These are phyloP conservation scores for Eupithecia vulgata DNA, from an alignment of 2,888 invertebrate genomes.

Conservation along the genomic window DNA sequence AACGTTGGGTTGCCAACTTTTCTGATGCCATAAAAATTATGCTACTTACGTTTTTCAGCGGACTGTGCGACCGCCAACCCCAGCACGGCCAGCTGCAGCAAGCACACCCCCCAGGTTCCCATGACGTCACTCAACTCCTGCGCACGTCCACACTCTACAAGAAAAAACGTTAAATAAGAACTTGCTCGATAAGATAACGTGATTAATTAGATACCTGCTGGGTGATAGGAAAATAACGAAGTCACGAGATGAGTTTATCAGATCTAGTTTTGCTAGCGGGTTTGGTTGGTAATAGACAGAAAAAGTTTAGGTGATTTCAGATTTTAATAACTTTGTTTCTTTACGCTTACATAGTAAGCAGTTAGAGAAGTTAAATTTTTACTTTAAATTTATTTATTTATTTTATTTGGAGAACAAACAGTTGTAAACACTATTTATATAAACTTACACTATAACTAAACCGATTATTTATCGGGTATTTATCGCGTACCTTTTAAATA, in stretches of 20 bases:
- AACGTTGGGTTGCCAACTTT: not conserved
- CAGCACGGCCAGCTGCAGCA: conserved; percentile 55
- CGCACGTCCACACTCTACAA: conserved; percentile 55
- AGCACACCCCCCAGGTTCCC: conserved; percentile 50
- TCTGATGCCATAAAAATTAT: not conserved
- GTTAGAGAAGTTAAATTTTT: too few species aligned
- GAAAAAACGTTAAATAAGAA: conserved; percentile 62
- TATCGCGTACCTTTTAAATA: too few species aligned
- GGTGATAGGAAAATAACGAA: conserved; percentile 70
- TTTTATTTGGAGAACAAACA: too few species aligned
- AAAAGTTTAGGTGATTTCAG: not conserved
- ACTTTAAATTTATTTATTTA: too few species aligned
- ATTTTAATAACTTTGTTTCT: too few species aligned
- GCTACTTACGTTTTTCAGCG: conserved; percentile 67
- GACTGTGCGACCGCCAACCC: conserved; percentile 59
- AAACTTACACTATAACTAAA: too few species aligned
- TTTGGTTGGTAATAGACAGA: not conserved
- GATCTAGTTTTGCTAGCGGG: conserved; percentile 6
- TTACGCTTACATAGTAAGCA: too few species aligned
- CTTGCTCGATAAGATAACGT: conserved; percentile 67
- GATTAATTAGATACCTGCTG: conserved; percentile 54
- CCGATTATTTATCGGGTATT: too few species aligned
- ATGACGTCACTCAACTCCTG: conserved; percentile 35
- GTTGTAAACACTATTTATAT: too few species aligned
- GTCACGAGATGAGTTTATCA: conserved; percentile 70